Base-by-base conservation (phyloP, 1,140 invertebrate species). In the Pygmarrhopalites habei region DNA sequence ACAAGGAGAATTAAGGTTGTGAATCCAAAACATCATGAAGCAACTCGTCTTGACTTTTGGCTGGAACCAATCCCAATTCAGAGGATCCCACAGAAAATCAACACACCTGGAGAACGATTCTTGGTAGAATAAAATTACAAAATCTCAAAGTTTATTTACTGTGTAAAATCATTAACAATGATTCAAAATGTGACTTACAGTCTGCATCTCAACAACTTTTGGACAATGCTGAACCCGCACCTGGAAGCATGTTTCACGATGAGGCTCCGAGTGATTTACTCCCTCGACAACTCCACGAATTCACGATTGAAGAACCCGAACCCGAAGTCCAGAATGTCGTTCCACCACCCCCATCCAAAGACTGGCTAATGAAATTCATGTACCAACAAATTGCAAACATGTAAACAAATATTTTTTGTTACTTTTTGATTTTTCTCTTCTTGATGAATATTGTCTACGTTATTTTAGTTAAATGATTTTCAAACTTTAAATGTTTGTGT, bases 1-100 rank as follows among this genome's bases (percentile, higher is more conserved):
- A 79, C 78, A 1, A 71, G 77, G 67, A 62, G 71, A 23, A 70
- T 79, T 4, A 67, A 67, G 26, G 73, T 79, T 1, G 68, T 62
- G 2, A 75, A 78, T 66, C 62, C 70, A 1, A 47, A 25, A 17
- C 65, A 74, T 43, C 60, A 64, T 12, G 71, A 74, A 60, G 73
- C 74, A 17, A 58, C 70, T 29, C 56, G 71, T 12, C 32, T 73
- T 12, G 73, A 75, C 65, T 75, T 75, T 62, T 72, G 70, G 49
- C 65, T 75, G 23, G 69, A 72, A 43, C 71, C 72, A 23, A 52
- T 60, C 26, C 46, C 65, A 12, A 47, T 47, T 47, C 4, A 5
- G n/a, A 7, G 44, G 4, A 19, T 47, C 4, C 44, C 44, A 19
- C 44, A 10, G 19, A 19, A 47, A 19, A 47, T 47, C 19, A 47